These are phyloP conservation scores for Lamprotornis superbus DNA, from an alignment of 2,113 vertebrate species.

Conservation along the genomic window DNA sequence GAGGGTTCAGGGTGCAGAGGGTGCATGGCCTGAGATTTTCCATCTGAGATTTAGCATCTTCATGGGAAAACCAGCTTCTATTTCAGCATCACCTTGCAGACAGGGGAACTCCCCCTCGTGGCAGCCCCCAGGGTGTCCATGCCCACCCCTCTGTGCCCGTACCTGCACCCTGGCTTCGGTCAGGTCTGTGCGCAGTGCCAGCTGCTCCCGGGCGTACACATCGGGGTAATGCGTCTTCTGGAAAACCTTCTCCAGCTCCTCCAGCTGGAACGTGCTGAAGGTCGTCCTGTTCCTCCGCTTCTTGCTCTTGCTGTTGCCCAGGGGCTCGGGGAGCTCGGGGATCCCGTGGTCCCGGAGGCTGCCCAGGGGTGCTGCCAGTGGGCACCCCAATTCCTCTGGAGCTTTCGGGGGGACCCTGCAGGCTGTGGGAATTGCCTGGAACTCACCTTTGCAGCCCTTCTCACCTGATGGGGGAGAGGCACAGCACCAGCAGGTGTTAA, in stretches of 20 bases:
- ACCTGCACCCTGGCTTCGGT: constrained; percentile 94
- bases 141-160: not conserved
- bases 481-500: not conserved
- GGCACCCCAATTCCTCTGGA: constrained; percentile 60
- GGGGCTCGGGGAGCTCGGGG: constrained; percentile 77
- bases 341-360: constrained; percentile 64
- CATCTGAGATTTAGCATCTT: not conserved
- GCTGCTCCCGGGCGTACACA: constrained; percentile 89
- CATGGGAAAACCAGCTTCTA: not conserved
- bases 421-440: constrained; percentile 75
- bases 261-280: constrained; percentile 93
- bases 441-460: constrained; percentile 79
- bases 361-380: constrained; percentile 41
- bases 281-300: constrained; percentile 92
- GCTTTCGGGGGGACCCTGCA: constrained; percentile 70
- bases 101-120: rapidly evolving
- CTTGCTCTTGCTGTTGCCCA: constrained; percentile 85
- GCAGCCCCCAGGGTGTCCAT: rapidly evolving
- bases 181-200: constrained; percentile 88
- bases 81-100: not conserved
- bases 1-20: not conserved
- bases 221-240: constrained; percentile 95
- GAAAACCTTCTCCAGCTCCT: constrained; percentile 94
- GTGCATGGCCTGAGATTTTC: rapidly evolving
- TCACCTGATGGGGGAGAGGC: constrained; percentile 72